Percentiles rank a stretch among this genome's conserved stretches.
phyloP scores from a whole-genome alignment of 1,140 invertebrate species.

The Drosophila bocki region DNA sequence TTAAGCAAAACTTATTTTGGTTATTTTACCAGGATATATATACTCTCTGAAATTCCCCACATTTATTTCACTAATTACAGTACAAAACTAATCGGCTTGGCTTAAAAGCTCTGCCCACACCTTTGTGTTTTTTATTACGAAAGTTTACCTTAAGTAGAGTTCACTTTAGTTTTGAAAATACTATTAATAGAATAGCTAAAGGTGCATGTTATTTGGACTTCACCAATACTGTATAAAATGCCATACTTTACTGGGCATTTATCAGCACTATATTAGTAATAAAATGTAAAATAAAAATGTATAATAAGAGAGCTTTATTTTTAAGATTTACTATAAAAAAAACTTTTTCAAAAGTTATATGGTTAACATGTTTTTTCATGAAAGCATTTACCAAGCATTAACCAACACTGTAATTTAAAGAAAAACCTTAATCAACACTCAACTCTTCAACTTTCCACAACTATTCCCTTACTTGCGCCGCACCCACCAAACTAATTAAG shows the following conservation, averaged over 20 bases:
- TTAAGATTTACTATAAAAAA: not conserved
- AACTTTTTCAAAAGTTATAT: not conserved
- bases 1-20: conserved; percentile 25
- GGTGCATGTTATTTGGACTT: not conserved
- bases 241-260: not conserved
- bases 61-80: conserved; percentile 8
- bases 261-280: not conserved
- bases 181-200: not conserved
- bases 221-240: not conserved
- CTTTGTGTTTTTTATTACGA: not conserved
- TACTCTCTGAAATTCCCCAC: not conserved
- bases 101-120: not conserved
- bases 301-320: no score
- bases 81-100: conserved; percentile 4
- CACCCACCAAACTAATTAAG: not conserved
- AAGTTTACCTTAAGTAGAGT: not conserved
- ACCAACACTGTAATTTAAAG: not conserved
- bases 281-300: not conserved
- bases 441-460: not conserved
- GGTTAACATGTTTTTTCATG: not conserved
- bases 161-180: no score
- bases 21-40: conserved; percentile 18
- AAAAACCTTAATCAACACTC: not conserved
- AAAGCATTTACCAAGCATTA: not conserved
- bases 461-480: not conserved